Evolutionary conservation across 2,888 invertebrate genomes (phyloP), one percentile per base, ranked within the genome.

Genomic region (Phengaris arion): DNA sequence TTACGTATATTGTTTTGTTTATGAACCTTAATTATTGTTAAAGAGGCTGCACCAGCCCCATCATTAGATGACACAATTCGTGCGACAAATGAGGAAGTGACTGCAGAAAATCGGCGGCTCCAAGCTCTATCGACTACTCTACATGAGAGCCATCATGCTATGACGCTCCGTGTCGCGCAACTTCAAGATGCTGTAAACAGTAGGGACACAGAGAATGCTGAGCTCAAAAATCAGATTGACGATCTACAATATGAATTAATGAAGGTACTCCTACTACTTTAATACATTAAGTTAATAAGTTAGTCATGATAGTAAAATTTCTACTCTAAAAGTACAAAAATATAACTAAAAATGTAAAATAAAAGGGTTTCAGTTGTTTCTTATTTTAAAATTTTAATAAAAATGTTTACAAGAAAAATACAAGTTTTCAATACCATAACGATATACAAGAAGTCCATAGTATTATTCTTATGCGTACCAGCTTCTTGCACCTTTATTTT

Each of bases 201-300:
- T 13, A 96, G 98, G 81, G 99, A 99, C 90, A 99, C 99, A 0
- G 97, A 98, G 92, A 97, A 96, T 78, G 99, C 98, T 0, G 99
- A 99, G 88, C 93, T 99, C 75, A 96, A 98, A 86, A 99, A 99
- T 89, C 98, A 99, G 93, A 97, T 99, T 74, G 99, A 99, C 84
- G 99, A 99, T 87, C 91, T 99, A 75, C 98, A 98, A 86, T 99
- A 98, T 84, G 98, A 98, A 85, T 88, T 98, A 72, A 95, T 97
- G 84, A 98, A 98, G 94, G 96, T 6, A 48, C 48, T 22, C 9
- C 9, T 59, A 77, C 35, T 35, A 35, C 35, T 35, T 35, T 35
- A 35, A 4, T 35, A 35, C 4, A 35, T 35, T 35, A 35, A 35
- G 35, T 35, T 4, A 35, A 35, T 35, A 35, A 3, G 3, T 35